These are phyloP conservation scores for Tympanuchus pallidicinctus DNA, from an alignment of 2,113 vertebrate species.

Conservation along the genomic window DNA sequence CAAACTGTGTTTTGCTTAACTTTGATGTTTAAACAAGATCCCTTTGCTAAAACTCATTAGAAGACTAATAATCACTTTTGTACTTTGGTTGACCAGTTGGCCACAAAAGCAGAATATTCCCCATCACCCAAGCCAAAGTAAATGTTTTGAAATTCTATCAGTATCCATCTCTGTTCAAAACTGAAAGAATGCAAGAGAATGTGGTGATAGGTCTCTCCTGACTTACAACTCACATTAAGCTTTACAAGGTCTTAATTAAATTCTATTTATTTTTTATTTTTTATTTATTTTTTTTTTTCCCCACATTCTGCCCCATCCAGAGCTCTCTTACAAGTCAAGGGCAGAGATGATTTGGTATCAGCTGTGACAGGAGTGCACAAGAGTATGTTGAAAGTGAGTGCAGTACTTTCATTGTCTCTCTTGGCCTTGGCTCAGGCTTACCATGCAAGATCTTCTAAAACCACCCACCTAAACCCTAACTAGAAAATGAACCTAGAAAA, in stretches of 20 bases:
- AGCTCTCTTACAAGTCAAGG: background rate
- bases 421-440: background rate
- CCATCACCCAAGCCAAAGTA: constrained; percentile 32
- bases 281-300: background rate
- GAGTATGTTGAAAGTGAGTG: background rate
- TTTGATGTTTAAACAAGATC: constrained; percentile 3
- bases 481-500: background rate
- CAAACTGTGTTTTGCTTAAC: background rate
- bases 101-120: constrained; percentile 28
- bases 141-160: constrained; percentile 54
- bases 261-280: background rate
- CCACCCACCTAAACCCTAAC: background rate
- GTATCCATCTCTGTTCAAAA: constrained; percentile 20
- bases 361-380: background rate
- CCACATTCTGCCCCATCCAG: background rate
- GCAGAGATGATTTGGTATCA: background rate
- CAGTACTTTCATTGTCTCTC: background rate
- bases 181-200: background rate
- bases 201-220: background rate
- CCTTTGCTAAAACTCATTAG: constrained; percentile 35
- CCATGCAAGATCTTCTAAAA: background rate
- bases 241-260: background rate
- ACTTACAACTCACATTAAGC: background rate
- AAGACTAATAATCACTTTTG: background rate
- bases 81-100: constrained; percentile 1